Evolutionary conservation across 2,888 invertebrate genomes (phyloP).

Genomic region (Thecocarcelia acutangulata): DNA sequence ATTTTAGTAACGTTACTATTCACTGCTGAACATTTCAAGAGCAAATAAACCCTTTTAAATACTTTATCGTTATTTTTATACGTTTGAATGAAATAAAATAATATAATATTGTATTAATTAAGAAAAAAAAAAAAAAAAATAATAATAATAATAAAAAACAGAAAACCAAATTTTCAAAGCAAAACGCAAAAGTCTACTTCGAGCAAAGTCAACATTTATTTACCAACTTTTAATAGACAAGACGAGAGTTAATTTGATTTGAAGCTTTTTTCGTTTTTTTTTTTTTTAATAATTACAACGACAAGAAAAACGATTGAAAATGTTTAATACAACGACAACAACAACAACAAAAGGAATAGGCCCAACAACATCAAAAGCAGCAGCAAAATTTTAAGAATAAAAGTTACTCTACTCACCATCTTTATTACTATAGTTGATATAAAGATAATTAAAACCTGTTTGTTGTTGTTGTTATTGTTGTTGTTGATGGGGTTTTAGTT

Average conservation of each 20-base stretch:
- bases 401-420: conserved; percentile 27
- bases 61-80: conserved; percentile 70
- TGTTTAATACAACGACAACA: conserved; percentile 18
- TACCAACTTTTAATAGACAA: conserved; percentile 43
- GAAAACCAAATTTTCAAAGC: no score
- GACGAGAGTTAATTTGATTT: not conserved
- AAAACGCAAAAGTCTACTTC: conserved; percentile 26
- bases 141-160: no score
- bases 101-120: conserved; percentile 32
- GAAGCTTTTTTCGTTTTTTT: no score
- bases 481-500: not conserved
- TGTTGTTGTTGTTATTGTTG: no score
- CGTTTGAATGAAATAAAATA: conserved; percentile 46
- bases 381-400: not conserved
- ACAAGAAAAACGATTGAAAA: conserved; percentile 55
- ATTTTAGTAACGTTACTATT: conserved; percentile 59
- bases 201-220: conserved; percentile 50
- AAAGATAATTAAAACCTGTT: conserved; percentile 33
- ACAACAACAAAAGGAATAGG: not conserved
- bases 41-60: conserved; percentile 69
- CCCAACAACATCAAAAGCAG: not conserved
- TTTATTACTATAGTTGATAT: conserved; percentile 23
- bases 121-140: conserved; percentile 32
- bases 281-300: conserved; percentile 37
- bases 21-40: conserved; percentile 66